Conservation (phyloP, 2,888 invertebrate species). For the Uloborus plumipes region DNA sequence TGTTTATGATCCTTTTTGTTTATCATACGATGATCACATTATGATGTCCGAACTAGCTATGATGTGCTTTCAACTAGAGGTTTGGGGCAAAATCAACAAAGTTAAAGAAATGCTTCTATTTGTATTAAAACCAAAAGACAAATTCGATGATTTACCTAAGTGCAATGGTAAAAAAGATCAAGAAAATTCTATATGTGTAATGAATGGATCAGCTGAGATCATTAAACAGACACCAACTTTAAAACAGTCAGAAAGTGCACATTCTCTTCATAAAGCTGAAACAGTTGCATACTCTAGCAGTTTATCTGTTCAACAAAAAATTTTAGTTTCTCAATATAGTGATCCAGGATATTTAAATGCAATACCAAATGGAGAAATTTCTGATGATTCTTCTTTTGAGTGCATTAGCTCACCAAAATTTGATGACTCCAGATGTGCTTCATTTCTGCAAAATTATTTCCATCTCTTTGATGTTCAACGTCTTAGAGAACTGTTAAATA, state of each 20-base stretch:
- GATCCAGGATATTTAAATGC: slow-evolving; percentile 16
- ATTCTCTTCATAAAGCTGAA: slow-evolving; percentile 35
- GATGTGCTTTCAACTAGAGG: slow-evolving; percentile 57
- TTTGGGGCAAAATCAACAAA: slow-evolving; percentile 48
- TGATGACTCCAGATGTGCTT: slow-evolving; percentile 29
- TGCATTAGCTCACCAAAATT: slow-evolving; percentile 7
- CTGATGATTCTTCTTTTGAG: slow-evolving; percentile 4
- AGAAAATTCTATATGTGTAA: slow-evolving; percentile 7
- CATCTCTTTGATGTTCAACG: slow-evolving; percentile 60
- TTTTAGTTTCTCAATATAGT: slow-evolving; percentile 26
- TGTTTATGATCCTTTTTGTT: slow-evolving; percentile 55
- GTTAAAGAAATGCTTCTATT: slow-evolving; percentile 32
- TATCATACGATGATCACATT: slow-evolving; percentile 37
- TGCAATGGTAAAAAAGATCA: slow-evolving; percentile 24
- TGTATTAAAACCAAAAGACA: slow-evolving; percentile 43
- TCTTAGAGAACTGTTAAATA: slow-evolving; percentile 47
- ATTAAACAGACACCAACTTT: slow-evolving; percentile 9
- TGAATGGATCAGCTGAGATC: slow-evolving; percentile 25
- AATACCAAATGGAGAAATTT: slow-evolving; percentile 27
- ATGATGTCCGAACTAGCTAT: slow-evolving; percentile 51
- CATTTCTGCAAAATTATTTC: slow-evolving; percentile 61
- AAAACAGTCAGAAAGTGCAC: slow-evolving; percentile 46
- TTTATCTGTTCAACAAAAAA: slow-evolving; percentile 10
- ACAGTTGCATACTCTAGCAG: not conserved
- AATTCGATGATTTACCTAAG: slow-evolving; percentile 38